A percentile compares a stretch with the other conserved stretches of the same genome.
Conservation (phyloP, 2,797 vertebrate species). For the Meriones psammophilus region DNA sequence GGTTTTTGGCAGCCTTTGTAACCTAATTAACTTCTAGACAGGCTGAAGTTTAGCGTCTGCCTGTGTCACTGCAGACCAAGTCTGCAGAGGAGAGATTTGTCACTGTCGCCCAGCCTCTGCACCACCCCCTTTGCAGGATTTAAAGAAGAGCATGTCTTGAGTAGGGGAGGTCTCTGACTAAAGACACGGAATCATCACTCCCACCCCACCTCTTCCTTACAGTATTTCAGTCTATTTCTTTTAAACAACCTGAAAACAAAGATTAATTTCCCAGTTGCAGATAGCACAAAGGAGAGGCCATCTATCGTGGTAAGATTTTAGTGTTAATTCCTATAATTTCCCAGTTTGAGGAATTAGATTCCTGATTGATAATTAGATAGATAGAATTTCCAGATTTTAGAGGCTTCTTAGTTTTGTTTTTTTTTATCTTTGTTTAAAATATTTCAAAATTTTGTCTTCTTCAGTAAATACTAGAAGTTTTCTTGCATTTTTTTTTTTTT, state of each 20-base stretch:
- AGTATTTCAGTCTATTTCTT: not conserved
- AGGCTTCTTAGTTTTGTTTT: too few relatives aligned
- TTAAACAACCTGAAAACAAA: not conserved
- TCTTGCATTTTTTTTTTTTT: slow-evolving; percentile 33
- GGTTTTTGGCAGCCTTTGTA: slow-evolving; percentile 79
- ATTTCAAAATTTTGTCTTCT: slow-evolving; percentile 32
- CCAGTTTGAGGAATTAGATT: not conserved
- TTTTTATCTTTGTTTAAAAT: too few relatives aligned
- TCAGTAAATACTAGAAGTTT: not conserved
- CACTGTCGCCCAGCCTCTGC: slow-evolving; percentile 34
- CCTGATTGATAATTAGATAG: not conserved
- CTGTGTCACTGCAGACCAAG: slow-evolving; percentile 74
- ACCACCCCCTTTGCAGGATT: slow-evolving; percentile 69
- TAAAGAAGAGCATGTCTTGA: slow-evolving; percentile 49
- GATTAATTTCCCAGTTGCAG: slow-evolving; percentile 58
- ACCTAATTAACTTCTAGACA: slow-evolving; percentile 83
- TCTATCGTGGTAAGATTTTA: not conserved
- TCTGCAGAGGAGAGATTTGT: slow-evolving; percentile 73
- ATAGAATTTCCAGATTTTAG: not conserved
- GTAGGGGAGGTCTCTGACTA: not conserved
- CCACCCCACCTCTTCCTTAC: too few relatives aligned
- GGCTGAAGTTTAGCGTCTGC: slow-evolving; percentile 78
- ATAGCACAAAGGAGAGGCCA: slow-evolving; percentile 1
- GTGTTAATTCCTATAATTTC: slow-evolving; percentile 47
- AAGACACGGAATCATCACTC: not conserved